phyloP scores from a whole-genome alignment of 2,113 vertebrate species.

The Thomomys bottae region DNA sequence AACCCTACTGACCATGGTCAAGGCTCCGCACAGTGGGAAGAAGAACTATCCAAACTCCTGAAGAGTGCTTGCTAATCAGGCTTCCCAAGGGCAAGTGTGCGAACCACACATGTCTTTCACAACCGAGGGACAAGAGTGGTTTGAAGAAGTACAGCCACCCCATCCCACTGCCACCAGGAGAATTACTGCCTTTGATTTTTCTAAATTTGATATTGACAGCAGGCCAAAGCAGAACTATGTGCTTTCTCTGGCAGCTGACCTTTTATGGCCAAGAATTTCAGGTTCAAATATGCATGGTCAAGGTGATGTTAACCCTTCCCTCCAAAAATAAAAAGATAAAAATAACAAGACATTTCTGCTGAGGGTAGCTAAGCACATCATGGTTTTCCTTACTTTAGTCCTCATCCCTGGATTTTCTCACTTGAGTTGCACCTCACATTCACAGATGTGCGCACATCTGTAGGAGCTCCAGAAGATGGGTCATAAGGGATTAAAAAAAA shows the following conservation, averaged over 20 bases:
- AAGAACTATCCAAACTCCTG: no score
- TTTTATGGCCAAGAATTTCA: background rate
- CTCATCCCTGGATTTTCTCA: background rate
- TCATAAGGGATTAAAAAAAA: background rate
- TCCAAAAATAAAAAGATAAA: background rate
- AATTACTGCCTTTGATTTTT: background rate
- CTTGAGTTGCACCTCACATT: background rate
- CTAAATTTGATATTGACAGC: background rate
- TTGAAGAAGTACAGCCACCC: background rate
- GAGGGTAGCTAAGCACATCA: background rate
- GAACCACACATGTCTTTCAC: background rate
- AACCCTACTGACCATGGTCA: no score
- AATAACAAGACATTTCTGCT: background rate
- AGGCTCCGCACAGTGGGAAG: background rate
- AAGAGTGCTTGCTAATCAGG: no score
- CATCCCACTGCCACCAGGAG: background rate
- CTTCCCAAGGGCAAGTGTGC: background rate
- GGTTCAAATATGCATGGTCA: background rate
- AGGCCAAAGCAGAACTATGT: slow-evolving; percentile 7
- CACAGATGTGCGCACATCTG: background rate
- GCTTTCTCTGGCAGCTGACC: background rate
- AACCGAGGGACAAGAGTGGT: background rate
- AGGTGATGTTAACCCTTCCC: background rate
- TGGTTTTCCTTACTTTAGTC: background rate
- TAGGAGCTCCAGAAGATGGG: background rate